Base-by-base conservation (phyloP, 2,797 vertebrate species). In the Eospalax fontanierii region DNA sequence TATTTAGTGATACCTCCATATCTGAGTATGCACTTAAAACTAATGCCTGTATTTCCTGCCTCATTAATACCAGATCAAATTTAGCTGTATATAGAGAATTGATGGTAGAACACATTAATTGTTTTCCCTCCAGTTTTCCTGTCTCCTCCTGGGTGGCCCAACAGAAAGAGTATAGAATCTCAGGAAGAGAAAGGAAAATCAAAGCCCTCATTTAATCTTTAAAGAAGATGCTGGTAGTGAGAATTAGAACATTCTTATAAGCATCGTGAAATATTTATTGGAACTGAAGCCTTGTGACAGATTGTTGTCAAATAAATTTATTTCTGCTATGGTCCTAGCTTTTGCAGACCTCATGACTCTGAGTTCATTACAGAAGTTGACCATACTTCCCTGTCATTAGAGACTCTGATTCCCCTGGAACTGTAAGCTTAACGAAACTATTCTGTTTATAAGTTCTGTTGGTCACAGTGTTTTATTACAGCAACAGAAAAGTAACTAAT, bases 221-320 rank as follows among this genome's bases (percentile, higher is more conserved):
- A 84, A 79, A 90, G 78, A 30, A 92, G 75, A 6, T 28, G 86
- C 2, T 65, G 2, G 19, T 54, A 79, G 8, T 35, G 76, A 91
- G 38, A 81, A 33, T 50, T 21, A 90, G 59, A 30, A 43, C 65
- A 79, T 74, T 26, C 16, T 91, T 38, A 2, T 63, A 43, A 57
- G 24, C 8, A n/a, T 18, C 61, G 54, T 57, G 24, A 61, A 94
- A 84, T 92, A 54, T 35, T 6, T 78, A 94, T 90, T 28, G 43
- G 59, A 85, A 12, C 26, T 88, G 38, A 74, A 87, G 6, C 14
- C n/a, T 87, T 93, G 35, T 54, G 75, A 22, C 74, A 66, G 15
- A 76, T 71, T 75, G 43, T 50, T 89, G 12, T 91, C 46, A 89
- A 54, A 75, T 83, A 95, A 95, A 85, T 91, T 93, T 78, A 18